A percentile compares a stretch with the other conserved stretches of the same genome.
These are phyloP conservation scores for Brachyptera risi DNA, from an alignment of 2,888 invertebrate genomes.

Conservation along the genomic window DNA sequence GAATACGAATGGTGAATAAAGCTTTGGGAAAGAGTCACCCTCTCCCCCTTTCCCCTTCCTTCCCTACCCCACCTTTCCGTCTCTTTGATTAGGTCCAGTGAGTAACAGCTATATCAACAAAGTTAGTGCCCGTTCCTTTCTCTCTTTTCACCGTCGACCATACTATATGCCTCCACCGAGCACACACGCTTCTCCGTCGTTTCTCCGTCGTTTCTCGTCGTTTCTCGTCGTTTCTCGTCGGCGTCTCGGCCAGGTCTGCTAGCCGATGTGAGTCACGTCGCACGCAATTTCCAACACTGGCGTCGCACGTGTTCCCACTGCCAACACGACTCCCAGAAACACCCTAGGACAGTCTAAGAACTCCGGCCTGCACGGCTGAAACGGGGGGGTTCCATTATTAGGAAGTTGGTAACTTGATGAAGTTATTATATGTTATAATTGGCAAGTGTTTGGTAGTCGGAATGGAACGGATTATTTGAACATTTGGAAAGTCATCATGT, in stretches of 20 bases:
- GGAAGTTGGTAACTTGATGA: too few relatives aligned
- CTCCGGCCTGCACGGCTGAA: too few relatives aligned
- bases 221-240: not conserved
- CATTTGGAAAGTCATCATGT: too few relatives aligned
- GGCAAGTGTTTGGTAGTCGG: too few relatives aligned
- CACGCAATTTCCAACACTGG: constrained; percentile 20
- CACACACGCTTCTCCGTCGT: not conserved
- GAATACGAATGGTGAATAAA: too few relatives aligned
- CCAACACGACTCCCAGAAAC: not conserved
- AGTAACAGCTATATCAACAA: not conserved
- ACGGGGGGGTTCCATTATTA: too few relatives aligned
- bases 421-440: too few relatives aligned
- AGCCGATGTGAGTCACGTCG: constrained; percentile 9
- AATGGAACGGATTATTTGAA: too few relatives aligned
- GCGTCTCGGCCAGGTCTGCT: not conserved
- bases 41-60: too few relatives aligned
- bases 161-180: not conserved
- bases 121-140: not conserved
- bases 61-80: too few relatives aligned
- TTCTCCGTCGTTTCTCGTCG: not conserved
- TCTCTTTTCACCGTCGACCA: not conserved
- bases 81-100: not conserved
- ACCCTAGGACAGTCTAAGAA: constrained; percentile 5
- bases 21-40: too few relatives aligned
- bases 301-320: constrained; percentile 5